A percentile compares a stretch with the other conserved stretches of the same genome.
Evolutionary conservation across 2,113 vertebrate genomes (phyloP).

Genomic region (Chloroceryle aenea): DNA sequence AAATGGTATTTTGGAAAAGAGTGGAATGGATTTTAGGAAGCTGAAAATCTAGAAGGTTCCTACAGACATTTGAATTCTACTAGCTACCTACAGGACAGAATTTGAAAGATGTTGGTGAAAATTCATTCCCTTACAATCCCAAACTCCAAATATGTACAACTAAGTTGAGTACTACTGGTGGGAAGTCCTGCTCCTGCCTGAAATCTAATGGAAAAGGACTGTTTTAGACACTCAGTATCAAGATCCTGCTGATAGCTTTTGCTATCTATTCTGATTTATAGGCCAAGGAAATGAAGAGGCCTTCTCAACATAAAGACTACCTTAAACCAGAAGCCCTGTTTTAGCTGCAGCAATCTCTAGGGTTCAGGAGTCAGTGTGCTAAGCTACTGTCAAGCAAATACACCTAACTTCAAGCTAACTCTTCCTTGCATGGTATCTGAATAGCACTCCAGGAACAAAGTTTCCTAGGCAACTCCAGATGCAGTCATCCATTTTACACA

Average conservation of each 20-base stretch:
- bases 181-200: neutral
- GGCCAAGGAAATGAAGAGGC: neutral
- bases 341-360: neutral
- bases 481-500: neutral
- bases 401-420: neutral
- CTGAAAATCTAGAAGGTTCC: neutral
- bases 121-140: neutral
- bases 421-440: neutral
- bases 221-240: neutral
- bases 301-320: neutral
- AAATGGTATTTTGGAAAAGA: neutral
- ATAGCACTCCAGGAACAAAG: neutral
- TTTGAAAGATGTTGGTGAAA: neutral
- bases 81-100: neutral
- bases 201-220: neutral
- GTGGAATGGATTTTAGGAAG: neutral
- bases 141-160: neutral
- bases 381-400: neutral
- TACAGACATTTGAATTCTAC: neutral
- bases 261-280: neutral
- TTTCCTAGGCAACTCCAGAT: neutral
- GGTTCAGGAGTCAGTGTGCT: neutral
- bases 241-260: neutral
- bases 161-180: neutral
- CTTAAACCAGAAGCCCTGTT: neutral